A percentile compares a stretch with the other conserved stretches of the same genome.
Conservation (phyloP, 2,888 invertebrate genomes). For the Ceratothoa steindachneri region DNA sequence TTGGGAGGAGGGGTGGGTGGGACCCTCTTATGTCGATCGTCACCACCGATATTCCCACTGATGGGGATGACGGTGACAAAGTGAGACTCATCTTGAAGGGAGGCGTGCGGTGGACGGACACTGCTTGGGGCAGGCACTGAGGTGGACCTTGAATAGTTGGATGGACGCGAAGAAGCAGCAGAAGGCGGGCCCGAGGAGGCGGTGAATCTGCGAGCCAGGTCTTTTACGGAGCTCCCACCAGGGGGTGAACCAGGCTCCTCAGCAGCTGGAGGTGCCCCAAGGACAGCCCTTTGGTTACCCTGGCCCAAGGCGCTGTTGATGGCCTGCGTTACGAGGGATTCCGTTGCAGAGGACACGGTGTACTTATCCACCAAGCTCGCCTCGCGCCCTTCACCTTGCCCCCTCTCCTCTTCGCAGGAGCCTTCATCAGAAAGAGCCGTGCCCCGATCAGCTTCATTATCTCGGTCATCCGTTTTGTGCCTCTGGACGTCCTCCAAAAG, state of each 20-base stretch:
- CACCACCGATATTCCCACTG: conserved; percentile 26
- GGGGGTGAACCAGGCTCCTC: conserved; percentile 30
- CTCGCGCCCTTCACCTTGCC: conserved; percentile 33
- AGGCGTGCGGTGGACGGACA: conserved; percentile 6
- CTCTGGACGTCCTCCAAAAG: conserved; percentile 79
- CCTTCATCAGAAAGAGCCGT: background rate
- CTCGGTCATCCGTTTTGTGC: conserved; percentile 58
- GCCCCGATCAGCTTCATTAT: conserved; percentile 2
- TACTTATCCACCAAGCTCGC: background rate
- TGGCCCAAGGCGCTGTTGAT: conserved; percentile 44
- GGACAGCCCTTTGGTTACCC: conserved; percentile 26
- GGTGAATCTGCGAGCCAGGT: conserved; percentile 43
- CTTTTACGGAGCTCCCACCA: conserved; percentile 29
- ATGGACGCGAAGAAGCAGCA: background rate
- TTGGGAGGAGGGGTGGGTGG: conserved; percentile 55
- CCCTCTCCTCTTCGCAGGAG: conserved; percentile 32
- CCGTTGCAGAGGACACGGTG: conserved; percentile 16
- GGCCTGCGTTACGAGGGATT: conserved; percentile 28
- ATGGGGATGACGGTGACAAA: conserved; percentile 49
- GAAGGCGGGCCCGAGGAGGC: conserved; percentile 19
- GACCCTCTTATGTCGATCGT: conserved; percentile 49
- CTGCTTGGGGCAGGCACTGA: conserved; percentile 29
- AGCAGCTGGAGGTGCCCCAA: conserved; percentile 22
- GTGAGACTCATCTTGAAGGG: conserved; percentile 30
- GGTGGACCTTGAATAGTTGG: conserved; percentile 17